Percentiles rank a stretch among this genome's conserved stretches.
These are phyloP conservation scores for Hylaea fasciaria DNA, from an alignment of 2,888 invertebrate species.

Conservation along the genomic window DNA sequence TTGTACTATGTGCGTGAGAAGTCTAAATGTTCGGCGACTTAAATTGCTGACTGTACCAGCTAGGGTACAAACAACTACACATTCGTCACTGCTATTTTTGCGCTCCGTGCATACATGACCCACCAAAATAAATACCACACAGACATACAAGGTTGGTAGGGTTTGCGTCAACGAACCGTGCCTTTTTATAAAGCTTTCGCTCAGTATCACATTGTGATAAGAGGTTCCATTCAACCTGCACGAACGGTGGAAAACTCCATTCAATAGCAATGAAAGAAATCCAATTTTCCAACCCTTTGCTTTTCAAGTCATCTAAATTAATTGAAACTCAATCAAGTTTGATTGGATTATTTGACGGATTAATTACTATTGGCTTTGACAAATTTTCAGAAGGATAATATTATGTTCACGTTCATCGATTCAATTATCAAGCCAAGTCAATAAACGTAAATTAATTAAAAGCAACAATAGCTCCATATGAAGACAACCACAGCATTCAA, in stretches of 20 bases:
- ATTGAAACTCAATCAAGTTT: conserved; percentile 38
- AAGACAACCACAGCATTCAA: not conserved
- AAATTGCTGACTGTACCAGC: no score
- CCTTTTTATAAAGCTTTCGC: not conserved
- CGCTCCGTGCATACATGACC: no score
- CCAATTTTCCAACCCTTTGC: conserved; percentile 44
- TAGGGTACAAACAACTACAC: no score
- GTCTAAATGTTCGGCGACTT: no score
- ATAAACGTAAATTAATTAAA: no score
- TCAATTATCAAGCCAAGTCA: not conserved
- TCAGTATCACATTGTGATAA: conserved; percentile 12
- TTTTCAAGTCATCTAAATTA: conserved; percentile 35
- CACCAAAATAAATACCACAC: no score
- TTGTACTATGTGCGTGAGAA: not conserved
- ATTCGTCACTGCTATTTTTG: no score
- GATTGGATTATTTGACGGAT: conserved; percentile 29
- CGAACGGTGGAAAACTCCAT: conserved; percentile 29
- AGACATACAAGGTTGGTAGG: no score
- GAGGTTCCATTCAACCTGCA: conserved; percentile 24
- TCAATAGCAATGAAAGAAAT: conserved; percentile 44
- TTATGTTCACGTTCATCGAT: no score
- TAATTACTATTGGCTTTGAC: conserved; percentile 22
- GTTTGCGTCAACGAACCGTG: not conserved
- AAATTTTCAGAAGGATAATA: not conserved
- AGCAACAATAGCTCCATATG: no score